phyloP scores from a whole-genome alignment of 1,140 invertebrate species.

The Paracyclopina nana region DNA sequence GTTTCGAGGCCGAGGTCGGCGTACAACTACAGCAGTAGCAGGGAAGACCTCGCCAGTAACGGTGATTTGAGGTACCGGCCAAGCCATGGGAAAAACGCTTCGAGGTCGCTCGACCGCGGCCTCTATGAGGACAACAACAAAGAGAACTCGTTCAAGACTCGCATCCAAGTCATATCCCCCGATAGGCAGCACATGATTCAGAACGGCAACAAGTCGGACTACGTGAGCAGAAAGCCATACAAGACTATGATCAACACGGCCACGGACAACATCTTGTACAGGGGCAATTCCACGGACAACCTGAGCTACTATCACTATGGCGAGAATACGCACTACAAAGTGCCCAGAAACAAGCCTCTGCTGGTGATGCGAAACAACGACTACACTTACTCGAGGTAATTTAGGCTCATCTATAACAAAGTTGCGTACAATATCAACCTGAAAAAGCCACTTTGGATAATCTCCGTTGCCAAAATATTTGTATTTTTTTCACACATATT shows the following conservation, averaged over 20 bases:
- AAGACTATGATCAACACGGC: slow-evolving; percentile 16
- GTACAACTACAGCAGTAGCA: too few species aligned
- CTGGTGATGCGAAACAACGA: too few species aligned
- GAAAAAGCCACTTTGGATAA: too few species aligned
- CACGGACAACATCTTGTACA: slow-evolving; percentile 14
- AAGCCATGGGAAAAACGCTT: background rate
- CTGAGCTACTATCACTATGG: background rate
- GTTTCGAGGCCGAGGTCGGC: too few species aligned
- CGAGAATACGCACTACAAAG: slow-evolving; percentile 13
- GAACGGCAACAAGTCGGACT: background rate
- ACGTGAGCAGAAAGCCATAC: slow-evolving; percentile 7
- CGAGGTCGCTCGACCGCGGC: background rate
- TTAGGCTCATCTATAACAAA: too few species aligned
- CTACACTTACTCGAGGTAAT: too few species aligned
- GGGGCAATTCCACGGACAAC: slow-evolving; percentile 1
- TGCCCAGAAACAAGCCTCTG: slow-evolving; percentile 16
- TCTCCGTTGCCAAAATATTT: too few species aligned
- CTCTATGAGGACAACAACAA: slow-evolving; percentile 5
- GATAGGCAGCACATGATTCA: background rate
- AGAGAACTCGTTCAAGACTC: slow-evolving; percentile 4
- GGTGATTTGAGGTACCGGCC: too few species aligned
- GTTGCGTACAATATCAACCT: too few species aligned
- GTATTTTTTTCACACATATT: too few species aligned
- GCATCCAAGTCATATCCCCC: slow-evolving; percentile 5
- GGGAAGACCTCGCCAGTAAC: too few species aligned